Evolutionary conservation across 2,113 vertebrate species (phyloP), one percentile per base, ranked within the genome.

Genomic region (Pavo muticus): DNA sequence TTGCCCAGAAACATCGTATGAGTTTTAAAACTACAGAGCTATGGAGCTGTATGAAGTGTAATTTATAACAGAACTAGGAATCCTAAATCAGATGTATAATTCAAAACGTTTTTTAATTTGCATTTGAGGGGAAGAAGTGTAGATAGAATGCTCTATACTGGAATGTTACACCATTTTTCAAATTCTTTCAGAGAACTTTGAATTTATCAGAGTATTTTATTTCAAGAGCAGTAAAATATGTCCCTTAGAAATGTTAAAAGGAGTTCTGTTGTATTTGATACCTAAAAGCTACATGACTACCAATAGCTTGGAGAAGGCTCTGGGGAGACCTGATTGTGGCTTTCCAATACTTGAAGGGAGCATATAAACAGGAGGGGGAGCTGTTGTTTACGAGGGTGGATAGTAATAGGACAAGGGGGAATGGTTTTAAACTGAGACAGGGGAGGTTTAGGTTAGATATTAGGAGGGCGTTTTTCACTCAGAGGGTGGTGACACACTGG

Each of bases 181-280:
- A 95, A 82, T 68, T 59, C 21, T 94, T 79, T 50, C 84, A 29
- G 56, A 87, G 67, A 94, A 74, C 68, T 95, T 88, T 81, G 78
- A 87, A 88, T 79, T 97, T 73, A 90, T 91, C 68, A 95, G 82
- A 48, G 84, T 69, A 71, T 12, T 37, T 84, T 85, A 83, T 94
- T 94, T 97, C 61, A 94, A 77, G 15, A 92, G 14, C 27, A 68
- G 25, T 25, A 68, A 92, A 95, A 92, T 88, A 50, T 84, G 91
- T 77, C 77, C 45, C 47, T 52, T 52, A 44, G 23, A 52, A 6
- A 7, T n/a, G 12, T 61, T 63, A 48, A 59, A 84, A 67, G 50
- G 45, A 76, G 27, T 68, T 67, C 35, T 56, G 0, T 44, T 21
- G 11, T 40, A 45, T 61, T 65, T 89, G 29, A 37, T 60, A 16